Percentiles rank a stretch among this genome's conserved stretches.
These are phyloP conservation scores for Sepiola atlantica DNA, from an alignment of 2,888 invertebrate species.

Conservation along the genomic window DNA sequence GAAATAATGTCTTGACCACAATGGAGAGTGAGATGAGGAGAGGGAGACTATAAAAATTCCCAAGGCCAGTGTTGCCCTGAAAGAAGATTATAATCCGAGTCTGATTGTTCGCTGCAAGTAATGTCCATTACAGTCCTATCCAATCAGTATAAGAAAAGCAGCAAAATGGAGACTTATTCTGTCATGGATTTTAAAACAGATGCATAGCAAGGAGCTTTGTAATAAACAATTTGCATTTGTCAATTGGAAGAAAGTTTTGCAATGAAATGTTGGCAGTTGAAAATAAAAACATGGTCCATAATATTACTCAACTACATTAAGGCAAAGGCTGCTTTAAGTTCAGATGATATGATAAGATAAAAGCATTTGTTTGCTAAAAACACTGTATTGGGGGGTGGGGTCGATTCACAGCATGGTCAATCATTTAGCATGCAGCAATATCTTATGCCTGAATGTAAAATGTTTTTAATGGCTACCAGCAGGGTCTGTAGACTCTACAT, in stretches of 20 bases:
- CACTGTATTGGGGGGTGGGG: neutral
- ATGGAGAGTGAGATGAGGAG: neutral
- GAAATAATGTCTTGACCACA: neutral
- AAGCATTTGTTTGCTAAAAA: neutral
- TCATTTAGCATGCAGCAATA: neutral
- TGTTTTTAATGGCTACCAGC: no score
- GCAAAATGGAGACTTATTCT: neutral
- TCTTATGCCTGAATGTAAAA: no score
- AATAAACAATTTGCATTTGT: constrained; percentile 22
- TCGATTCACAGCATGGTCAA: neutral
- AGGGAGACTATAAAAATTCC: neutral
- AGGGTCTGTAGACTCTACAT: no score
- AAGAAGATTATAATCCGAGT: neutral
- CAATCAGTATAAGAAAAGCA: neutral
- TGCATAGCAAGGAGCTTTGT: neutral
- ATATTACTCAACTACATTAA: neutral
- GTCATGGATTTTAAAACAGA: neutral
- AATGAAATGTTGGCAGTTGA: neutral
- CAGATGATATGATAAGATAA: neutral
- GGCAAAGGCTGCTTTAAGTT: neutral
- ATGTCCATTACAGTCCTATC: constrained; percentile 16
- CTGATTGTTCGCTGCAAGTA: neutral
- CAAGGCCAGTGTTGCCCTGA: neutral
- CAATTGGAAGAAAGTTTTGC: neutral
- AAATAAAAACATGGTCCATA: neutral